Percentiles rank a stretch among this genome's conserved stretches.
Conservation (phyloP, 2,113 vertebrate genomes). For the Zeus faber region DNA sequence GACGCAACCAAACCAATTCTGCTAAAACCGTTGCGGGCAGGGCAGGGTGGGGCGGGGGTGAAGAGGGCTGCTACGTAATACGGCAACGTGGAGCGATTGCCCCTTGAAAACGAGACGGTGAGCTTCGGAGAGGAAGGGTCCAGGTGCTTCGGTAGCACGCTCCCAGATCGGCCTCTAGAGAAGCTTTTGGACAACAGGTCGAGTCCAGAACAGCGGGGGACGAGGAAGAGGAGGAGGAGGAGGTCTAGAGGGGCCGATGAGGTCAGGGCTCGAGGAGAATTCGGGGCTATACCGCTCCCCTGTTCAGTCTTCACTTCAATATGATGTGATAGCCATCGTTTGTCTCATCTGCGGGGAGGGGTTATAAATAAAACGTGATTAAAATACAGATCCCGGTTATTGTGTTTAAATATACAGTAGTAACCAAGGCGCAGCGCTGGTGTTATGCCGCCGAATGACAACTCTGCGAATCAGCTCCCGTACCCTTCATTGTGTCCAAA, state of each 20-base stretch:
- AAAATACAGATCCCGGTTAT: background rate
- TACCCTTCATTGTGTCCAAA: constrained; percentile 98
- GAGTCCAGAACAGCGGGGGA: constrained; percentile 10
- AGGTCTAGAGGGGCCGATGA: constrained; percentile 27
- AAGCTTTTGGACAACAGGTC: constrained; percentile 6
- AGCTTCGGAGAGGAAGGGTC: background rate
- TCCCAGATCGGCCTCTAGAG: constrained; percentile 48
- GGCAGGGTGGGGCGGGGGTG: constrained; percentile 12
- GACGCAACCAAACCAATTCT: background rate
- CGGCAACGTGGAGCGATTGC: constrained; percentile 22
- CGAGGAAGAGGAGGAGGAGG: constrained; percentile 30
- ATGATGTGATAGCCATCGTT: constrained; percentile 93
- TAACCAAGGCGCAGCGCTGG: background rate
- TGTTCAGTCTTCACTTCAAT: constrained; percentile 78
- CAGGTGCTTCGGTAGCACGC: constrained; percentile 24
- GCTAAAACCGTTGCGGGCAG: constrained; percentile 7
- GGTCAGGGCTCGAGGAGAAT: constrained; percentile 25
- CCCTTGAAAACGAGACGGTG: background rate
- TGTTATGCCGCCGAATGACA: background rate
- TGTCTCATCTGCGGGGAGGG: constrained; percentile 82
- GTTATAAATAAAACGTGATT: background rate
- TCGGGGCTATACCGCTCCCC: constrained; percentile 5
- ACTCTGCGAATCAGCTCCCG: background rate
- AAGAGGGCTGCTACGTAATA: constrained; percentile 25
- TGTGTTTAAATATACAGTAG: background rate